Conservation (phyloP, 92 coral and sea anemone species). For the Phenganax subtilis region DNA sequence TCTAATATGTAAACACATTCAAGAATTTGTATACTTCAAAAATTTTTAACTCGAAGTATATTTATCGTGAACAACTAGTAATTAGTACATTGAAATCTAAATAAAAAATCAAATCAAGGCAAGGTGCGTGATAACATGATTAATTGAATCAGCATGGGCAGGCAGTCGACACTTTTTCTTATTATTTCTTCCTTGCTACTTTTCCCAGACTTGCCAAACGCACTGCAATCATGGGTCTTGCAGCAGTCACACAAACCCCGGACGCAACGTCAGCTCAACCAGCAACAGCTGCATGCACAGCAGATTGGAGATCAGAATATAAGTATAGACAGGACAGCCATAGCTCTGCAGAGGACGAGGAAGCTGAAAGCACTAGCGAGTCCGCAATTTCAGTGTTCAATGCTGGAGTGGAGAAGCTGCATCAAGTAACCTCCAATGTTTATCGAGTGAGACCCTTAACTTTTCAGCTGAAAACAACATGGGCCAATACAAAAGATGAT, state of each 20-base stretch:
- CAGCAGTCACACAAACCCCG: constrained; percentile 51
- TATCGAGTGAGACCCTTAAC: constrained; percentile 44
- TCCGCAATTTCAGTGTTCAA: constrained; percentile 49
- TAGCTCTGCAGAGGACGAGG: constrained; percentile 53
- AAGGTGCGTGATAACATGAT: neutral
- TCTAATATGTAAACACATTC: no score
- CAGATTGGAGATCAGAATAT: constrained; percentile 55
- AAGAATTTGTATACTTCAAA: no score
- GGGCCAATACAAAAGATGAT: constrained; percentile 52
- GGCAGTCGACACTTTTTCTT: neutral
- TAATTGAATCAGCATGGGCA: neutral
- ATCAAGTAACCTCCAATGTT: constrained; percentile 35
- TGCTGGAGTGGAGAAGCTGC: constrained; percentile 48
- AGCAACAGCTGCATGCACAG: constrained; percentile 36
- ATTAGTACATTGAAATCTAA: no score
- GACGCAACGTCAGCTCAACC: constrained; percentile 42
- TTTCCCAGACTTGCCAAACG: constrained; percentile 60
- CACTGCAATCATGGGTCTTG: constrained; percentile 52
- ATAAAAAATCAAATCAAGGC: neutral
- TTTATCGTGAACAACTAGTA: no score
- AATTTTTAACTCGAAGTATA: no score
- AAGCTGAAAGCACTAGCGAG: neutral
- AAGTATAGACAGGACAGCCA: constrained; percentile 41
- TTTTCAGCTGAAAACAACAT: constrained; percentile 50
- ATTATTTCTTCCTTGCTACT: constrained; percentile 14